Base-by-base conservation (phyloP, 2,113 vertebrate genomes). In the Acinonyx jubatus region DNA sequence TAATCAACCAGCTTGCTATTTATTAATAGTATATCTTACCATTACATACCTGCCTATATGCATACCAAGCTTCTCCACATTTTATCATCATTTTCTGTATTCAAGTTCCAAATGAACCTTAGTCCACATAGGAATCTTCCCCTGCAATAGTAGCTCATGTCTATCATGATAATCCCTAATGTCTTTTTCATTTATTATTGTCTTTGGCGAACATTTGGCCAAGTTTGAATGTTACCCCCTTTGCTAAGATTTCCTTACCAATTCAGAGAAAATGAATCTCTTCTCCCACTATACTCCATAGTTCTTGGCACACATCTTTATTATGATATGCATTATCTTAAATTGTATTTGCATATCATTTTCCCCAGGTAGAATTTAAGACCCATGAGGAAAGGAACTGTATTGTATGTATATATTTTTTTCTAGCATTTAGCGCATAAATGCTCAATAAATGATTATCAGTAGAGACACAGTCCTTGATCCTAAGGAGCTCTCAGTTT, bases 361-460 rank as follows among this genome's bases (percentile, higher is more conserved):
- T 94, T 74, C 19, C 10, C 33, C 52, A 91, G 45, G 48, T 31
- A 90, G 69, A 88, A 87, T 74, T 83, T 91, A 96, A 85, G 57
- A 33, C 21, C 36, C 27, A 50, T 38, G 83, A 89, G 29, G 45
- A 71, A 38, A 93, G 61, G 8, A 93, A 36, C 18, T 78, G 1
- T 66, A 79, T 48, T 5, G 0, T 41, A 73, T 15, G 12, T 29
- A 73, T 50, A 55, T 61, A 33, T 91, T 73, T 74, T 78, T 78
- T 29, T 86, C 31, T 14, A 82, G 19, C 33, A 78, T 38, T 69
- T 76, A 61, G 12, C 12, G 36, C 61, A 31, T 10, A 38, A 61
- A 78, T 92, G 89, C 41, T 76, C 61, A 71, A 36, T 63, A 94
- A 76, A 27, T 86, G 8, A 33, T 21, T 85, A 69, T 55, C 25